These are phyloP conservation scores for Paralvinella palmiformis DNA, from an alignment of 1,140 invertebrate genomes.

Conservation along the genomic window DNA sequence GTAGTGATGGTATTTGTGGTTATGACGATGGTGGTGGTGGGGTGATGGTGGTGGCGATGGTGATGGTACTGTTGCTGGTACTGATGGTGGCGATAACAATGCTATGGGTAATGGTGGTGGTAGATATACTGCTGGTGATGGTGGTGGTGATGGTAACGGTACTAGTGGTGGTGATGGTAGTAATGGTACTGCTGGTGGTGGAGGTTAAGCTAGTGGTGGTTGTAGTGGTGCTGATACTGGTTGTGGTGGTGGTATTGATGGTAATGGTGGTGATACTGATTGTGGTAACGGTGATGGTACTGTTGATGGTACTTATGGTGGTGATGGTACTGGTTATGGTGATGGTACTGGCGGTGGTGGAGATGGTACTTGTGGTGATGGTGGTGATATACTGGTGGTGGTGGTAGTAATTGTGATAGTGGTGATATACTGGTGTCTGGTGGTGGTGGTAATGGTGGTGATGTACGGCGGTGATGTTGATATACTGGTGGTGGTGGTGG, in stretches of 20 bases:
- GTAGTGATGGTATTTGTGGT: neutral
- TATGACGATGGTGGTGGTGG: neutral
- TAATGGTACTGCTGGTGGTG: slow-evolving; percentile 1
- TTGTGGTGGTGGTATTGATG: neutral
- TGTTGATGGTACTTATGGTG: neutral
- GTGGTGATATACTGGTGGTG: neutral
- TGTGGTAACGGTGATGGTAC: neutral
- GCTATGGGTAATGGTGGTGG: neutral
- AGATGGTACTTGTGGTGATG: neutral
- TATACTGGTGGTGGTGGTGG: neutral
- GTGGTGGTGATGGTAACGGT: neutral
- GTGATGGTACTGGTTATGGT: neutral
- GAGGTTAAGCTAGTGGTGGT: neutral
- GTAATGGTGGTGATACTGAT: neutral
- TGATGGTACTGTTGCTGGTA: slow-evolving; percentile 1
- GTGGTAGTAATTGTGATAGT: neutral
- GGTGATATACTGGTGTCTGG: neutral
- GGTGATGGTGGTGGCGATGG: neutral
- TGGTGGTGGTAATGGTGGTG: slow-evolving; percentile 3
- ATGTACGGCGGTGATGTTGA: neutral
- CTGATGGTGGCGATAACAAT: neutral
- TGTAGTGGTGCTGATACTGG: neutral
- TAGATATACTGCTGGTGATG: slow-evolving; percentile 3
- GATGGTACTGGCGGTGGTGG: neutral
- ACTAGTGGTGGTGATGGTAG: neutral